Conservation (phyloP, 2,797 vertebrate species). For the Eulemur albifrons region DNA sequence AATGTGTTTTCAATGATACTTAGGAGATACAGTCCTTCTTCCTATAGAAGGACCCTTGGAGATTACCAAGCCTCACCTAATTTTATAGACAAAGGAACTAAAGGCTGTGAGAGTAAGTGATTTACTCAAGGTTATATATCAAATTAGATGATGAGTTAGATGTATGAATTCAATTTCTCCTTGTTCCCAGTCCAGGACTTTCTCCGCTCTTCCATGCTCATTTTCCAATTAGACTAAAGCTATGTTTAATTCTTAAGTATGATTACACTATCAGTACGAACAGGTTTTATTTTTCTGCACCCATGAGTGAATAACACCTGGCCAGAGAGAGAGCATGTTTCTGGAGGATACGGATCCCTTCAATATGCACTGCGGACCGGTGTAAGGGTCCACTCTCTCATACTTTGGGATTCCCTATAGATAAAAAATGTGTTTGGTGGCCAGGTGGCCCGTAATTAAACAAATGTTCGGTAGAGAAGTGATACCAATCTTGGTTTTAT, state of each 20-base stretch:
- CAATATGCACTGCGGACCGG: not conserved
- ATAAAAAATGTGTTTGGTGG: not conserved
- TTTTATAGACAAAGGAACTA: not conserved
- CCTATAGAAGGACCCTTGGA: not conserved
- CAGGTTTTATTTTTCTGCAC: not conserved
- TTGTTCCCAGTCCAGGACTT: not conserved
- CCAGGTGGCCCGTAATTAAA: not conserved
- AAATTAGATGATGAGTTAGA: not conserved
- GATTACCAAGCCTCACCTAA: not conserved
- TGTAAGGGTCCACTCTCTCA: not conserved
- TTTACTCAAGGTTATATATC: not conserved
- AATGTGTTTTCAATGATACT: slow-evolving; percentile 71
- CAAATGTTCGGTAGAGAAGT: not conserved
- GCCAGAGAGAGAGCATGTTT: not conserved
- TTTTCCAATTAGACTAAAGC: not conserved
- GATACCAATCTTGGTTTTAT: not conserved
- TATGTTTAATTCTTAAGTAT: not conserved
- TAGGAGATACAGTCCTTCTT: slow-evolving; percentile 1
- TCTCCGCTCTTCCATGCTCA: not conserved
- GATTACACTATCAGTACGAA: not conserved
- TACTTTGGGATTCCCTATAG: not conserved
- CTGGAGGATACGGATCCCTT: not conserved
- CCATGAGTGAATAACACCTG: not conserved
- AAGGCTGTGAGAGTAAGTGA: not conserved
- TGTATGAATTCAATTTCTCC: not conserved